A percentile compares a stretch with the other conserved stretches of the same genome.
Conservation (phyloP, 2,888 invertebrate genomes). For the Orthosia incerta region DNA sequence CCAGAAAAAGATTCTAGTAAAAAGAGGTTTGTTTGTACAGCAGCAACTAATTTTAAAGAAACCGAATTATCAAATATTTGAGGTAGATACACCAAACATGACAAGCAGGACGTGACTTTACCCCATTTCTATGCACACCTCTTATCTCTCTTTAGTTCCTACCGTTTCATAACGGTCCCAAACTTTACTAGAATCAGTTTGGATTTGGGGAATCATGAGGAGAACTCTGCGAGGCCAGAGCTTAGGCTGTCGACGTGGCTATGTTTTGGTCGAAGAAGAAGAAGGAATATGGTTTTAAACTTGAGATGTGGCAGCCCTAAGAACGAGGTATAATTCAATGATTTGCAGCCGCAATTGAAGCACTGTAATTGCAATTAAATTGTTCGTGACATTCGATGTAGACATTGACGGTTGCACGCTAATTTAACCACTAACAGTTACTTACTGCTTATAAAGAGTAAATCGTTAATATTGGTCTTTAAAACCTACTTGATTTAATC, state of each 20-base stretch:
- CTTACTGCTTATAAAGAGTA: slow-evolving; percentile 5
- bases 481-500: neutral
- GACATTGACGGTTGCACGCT: slow-evolving; percentile 54
- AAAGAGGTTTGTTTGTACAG: too few species aligned
- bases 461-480: neutral
- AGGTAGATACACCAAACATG: neutral
- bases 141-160: neutral
- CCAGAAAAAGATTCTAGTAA: too few species aligned
- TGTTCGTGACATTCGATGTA: slow-evolving; percentile 64
- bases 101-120: slow-evolving; percentile 17
- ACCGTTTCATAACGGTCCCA: neutral
- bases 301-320: slow-evolving; percentile 49
- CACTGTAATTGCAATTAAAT: slow-evolving; percentile 76
- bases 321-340: slow-evolving; percentile 66
- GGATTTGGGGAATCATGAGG: too few species aligned
- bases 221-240: too few species aligned
- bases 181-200: neutral
- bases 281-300: neutral
- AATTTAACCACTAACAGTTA: slow-evolving; percentile 35
- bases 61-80: neutral
- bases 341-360: slow-evolving; percentile 72
- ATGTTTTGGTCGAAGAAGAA: too few species aligned
- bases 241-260: too few species aligned
- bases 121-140: neutral
- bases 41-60: too few species aligned